Base-by-base conservation (phyloP, 2,888 invertebrate species). In the Flabesymbios commensalis region DNA sequence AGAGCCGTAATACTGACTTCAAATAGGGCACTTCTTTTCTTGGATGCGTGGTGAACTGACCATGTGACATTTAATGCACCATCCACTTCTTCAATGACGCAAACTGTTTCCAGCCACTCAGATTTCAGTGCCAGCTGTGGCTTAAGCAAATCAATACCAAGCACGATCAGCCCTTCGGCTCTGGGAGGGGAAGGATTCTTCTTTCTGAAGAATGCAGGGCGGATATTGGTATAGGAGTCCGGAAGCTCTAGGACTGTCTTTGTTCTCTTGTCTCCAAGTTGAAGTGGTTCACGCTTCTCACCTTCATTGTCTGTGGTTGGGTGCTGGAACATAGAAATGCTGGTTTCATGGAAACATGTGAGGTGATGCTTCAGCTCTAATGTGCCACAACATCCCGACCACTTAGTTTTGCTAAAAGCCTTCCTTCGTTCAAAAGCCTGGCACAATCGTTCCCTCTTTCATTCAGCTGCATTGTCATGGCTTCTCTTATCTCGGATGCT, bases 271-370 rank as follows among this genome's bases (percentile, higher is more conserved):
- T 48, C 47, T 14, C 26, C 39, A 33, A 49, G 19, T 19, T 48
- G n/a, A 14, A 51, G 59, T 14, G 28, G 59, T 26, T 7, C 56
- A 45, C 61, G 54, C 24, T 28, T 17, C 57, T 47, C 64, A 43
- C 58, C 59, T 42, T 39, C 22, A 17, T 55, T 42, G 2, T 64
- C 63, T 51, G 24, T 7, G 28, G 31, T 41, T 48, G 64, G 65
- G 53, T 69, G 67, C 48, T 66, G 67, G 45, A 67, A 68, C n/a
- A 67, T 10, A 4, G 70, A 70, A 33, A 69, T 65, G 29, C 60
- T 59, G 3, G 68, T 68, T 3, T 69, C 70, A 59, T 71, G 67
- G 36, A 65, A 65, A 17, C 61, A 65, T 24, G 54, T 57, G 19
- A n/a, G n/a, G n/a, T n/a, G n/a, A n/a, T n/a, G n/a, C n/a, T n/a